A percentile compares a stretch with the other conserved stretches of the same genome.
These are phyloP conservation scores for rat (Rattus norvegicus) DNA, from an alignment of 2,113 vertebrate species.

Conservation along the genomic window GRCr8 NC_086032.1:36346501-36347000, in stretches of 20 bases:
- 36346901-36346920: conserved; percentile 4
- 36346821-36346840: not conserved
- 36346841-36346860: not conserved
- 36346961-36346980: not conserved
- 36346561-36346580: not conserved
- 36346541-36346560: not conserved
- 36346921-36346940: not conserved
- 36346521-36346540: not conserved
- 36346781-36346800: not conserved
- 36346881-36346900: not conserved
- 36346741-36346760: too few species aligned
- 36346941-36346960: not conserved
- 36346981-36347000: not conserved
- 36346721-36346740: not conserved
- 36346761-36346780: not conserved
- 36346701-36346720: not conserved
- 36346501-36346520: not conserved
- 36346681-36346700: not conserved
- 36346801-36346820: not conserved
- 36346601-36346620: not conserved
- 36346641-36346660: not conserved
- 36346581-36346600: not conserved
- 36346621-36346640: too few species aligned
- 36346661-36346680: not conserved
- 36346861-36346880: not conserved